Base-by-base conservation (phyloP, 2,113 vertebrate species). In the Coptodon rendalli region DNA sequence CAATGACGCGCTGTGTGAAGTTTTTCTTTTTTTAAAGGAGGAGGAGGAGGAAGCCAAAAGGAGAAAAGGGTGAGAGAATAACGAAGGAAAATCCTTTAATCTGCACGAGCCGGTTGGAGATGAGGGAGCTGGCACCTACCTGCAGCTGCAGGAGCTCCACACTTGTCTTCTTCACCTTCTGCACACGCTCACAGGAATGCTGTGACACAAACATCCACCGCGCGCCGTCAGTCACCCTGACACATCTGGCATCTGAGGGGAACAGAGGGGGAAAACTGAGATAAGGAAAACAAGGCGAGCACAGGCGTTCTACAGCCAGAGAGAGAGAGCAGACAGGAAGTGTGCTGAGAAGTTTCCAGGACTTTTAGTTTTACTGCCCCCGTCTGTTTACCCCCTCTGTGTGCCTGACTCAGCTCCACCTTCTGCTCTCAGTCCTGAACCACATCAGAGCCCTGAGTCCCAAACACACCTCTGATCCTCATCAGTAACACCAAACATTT, bases 271-370 rank as follows among this genome's bases (percentile, higher is more conserved):
- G 40, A 17, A 45, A 17, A 48, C 68, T 29, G 68, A 27, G 68
- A 48, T 76, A 48, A 54, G 68, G 84, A 89, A 82, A 90, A 94
- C 83, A 91, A 93, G 56, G 54, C 31, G 61, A 84, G 68, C 7
- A 48, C 93, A 17, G 36, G 83, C 94, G 92, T 95, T 89, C 93
- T 83, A 4, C 56, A 84, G 88, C 87, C 86, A 86, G 88, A 86
- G 88, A 68, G 63, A 86, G 84, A 48, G 83, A 83, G 87, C 86
- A 91, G 71, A 92, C 96, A 97, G 97, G 97, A 97, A 97, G 97
- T 96, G 93, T 96, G 88, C 90, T 56, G 88, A 81, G 34, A 90
- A 84, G 87, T 89, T 91, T 95, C 92, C 94, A 95, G 91, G 89
- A 93, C 92, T 94, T 94, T 83, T 91, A 89, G 90, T 93, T 95